Evolutionary conservation across 1,140 invertebrate species (phyloP), one percentile per base, ranked within the genome.

Genomic region (Condylostylus longicornis): DNA sequence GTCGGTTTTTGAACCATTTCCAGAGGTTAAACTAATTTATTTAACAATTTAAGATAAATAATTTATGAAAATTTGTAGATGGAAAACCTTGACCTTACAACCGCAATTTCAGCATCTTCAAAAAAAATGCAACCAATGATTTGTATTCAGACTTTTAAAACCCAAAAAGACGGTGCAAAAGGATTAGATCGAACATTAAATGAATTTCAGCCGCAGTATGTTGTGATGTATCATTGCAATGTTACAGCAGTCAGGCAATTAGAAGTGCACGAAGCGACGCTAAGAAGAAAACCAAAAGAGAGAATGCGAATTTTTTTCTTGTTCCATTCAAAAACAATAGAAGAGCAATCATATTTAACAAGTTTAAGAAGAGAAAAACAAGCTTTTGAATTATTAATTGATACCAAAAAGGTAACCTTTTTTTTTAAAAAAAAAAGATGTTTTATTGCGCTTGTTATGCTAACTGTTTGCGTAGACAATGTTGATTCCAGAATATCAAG

Each of bases 261-360:
- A 21, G 90, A 96, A 64, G 71, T 90, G 20, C 71, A 65, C 44
- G 74, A 89, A 70, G 74, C 84, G 21, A 79, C 76, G 46, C 76
- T 80, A 47, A 74, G 73, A 27, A 60, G 64, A 12, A 60, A 73
- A 48, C 65, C 71, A 5, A 65, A 68, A 0, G 53, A 66, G 5
- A 56, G 64, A 5, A 54, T 87, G 2, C 75, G 74, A 48, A 75
- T 94, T n/a, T 95, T 84, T 59, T 90, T 94, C 48, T 54, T 95
- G 17, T 74, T 93, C 32, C 89, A 93, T 55, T 75, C 77, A 9
- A 80, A 79, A 18, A 94, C 90, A 14, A 82, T 89, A 0, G 94
- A 98, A 66, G 93, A 97, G 61, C 93, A 97, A 68, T 74, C 82
- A 3, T 97, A 95, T 62, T 65, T 98, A 12, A 95, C 88, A 2